Base-by-base conservation (phyloP, 2,888 invertebrate genomes). In the Noctua janthe region DNA sequence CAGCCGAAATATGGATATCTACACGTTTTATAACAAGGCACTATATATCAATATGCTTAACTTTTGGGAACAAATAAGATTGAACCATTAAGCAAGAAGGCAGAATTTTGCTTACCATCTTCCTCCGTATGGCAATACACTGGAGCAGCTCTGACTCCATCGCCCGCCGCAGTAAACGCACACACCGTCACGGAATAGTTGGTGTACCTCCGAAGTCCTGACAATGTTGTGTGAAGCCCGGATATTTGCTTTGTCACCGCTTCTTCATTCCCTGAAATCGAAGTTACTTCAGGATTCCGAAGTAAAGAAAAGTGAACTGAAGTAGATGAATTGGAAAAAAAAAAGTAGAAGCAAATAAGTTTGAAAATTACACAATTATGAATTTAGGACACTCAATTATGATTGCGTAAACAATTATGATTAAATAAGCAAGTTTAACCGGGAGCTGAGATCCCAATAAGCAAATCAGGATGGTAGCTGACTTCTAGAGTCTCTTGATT, bases 181-280 rank as follows among this genome's bases (percentile, higher is more conserved):
- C 99, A 97, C 59, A 99, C 99, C 88, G 99, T 98, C 76, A 99
- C 98, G 59, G 99, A 99, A 94, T 99, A 99, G 97, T 99, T 99
- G 54, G 99, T 99, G 95, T 98, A 99, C 91, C 99, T 98, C 91
- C 98, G 97, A 78, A 99, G 96, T 71, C 98, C 98, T 80, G 98
- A 98, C 84, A 99, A 97, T 3, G 98, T 98, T 56, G 98, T 98
- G 83, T 98, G 97, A 62, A 98, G 92, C 4, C 98, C 97, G 6
- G 97, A 97, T 88, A 98, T 98, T 89, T 98, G 98, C 94, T 98
- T 99, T n/a, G 98, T 98, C 89, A 98, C 98, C 89, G 98, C 98
- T 82, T 98, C 98, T 96, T 98, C 98, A 92, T 98, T 98, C 91
- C 98, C 98, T 98, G 81, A 94, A 93, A 84, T 81, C 5, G 81